Evolutionary conservation across 2,797 vertebrate species (phyloP), one percentile per base, ranked within the genome.

Genomic region (Meda fulgida): DNA sequence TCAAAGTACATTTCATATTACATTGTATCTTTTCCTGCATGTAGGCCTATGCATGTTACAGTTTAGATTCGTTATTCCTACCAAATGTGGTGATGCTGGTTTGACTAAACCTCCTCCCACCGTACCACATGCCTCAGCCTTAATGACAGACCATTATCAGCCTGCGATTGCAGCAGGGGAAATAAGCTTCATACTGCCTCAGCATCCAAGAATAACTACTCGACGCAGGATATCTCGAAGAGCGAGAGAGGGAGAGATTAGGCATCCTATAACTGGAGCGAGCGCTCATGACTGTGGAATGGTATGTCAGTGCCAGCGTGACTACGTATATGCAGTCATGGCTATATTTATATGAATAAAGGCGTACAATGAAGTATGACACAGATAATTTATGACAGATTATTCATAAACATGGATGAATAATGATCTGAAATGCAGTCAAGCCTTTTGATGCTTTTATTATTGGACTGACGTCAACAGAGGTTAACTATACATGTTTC

Each of bases 91-190:
- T 36, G 70, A 43, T 72, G 53, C 58, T 81, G 86, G 36, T 84
- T 71, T 71, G 29, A 84, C 67, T 71, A 19, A 55, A 65, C 67
- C 72, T 81, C 69, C 72, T n/a, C 69, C 72, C 72, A 78, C 80
- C 77, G 66, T 55, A 79, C 80, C 65, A 65, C 72, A 80, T 84
- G 65, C 86, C 53, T 78, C 51, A 65, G 26, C 65, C 76, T 83
- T 87, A 89, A 89, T 89, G 86, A 87, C 58, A 77, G 82, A 70
- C 48, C 85, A 84, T 89, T 87, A 89, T 85, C 76, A 83, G 83
- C 73, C 65, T 51, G 83, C 78, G 77, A 86, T 60, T 81, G 72
- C 43, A 78, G 58, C 60, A 86, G 79, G 34, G 81, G 65, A 87
- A 87, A 89, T 89, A 85, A 88, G 83, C 79, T 83, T 70, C 36